Base-by-base conservation (phyloP, 2,888 invertebrate species). In the Drosophila antonietae region DNA sequence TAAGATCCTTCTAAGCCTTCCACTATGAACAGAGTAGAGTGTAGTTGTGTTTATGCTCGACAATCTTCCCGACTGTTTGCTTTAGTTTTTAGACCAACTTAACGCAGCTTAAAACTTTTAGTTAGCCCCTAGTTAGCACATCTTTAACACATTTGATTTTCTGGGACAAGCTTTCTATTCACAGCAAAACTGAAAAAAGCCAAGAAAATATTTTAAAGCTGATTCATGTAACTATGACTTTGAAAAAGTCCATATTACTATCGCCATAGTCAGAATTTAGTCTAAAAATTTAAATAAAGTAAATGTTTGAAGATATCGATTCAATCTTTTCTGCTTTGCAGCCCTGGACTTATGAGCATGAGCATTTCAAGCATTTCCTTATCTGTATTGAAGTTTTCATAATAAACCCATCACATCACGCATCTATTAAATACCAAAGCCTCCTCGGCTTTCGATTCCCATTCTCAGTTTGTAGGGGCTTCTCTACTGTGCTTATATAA, bases 401-500 rank as follows among this genome's bases (percentile, higher is more conserved):
- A 56, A 68, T 68, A 28, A 68, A 37, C 39, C 39, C 18, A 51
- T 58, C 51, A 58, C 18, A 14, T 59, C 59, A 59, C 59, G 56
- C 47, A 53, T 41, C 28, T 57, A 23, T 28, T 57, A 14, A 44
- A 23, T 33, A 10, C 14, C 10, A n/a, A 55, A 55, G 39, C 55
- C 31, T n/a, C 28, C 28, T 35, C 44, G 35, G 33, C 44, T 23
- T 47, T 62, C 59, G 59, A 49, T 51, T 43, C 28, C 18, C 46
- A 60, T 65, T 64, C 63, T 61, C 58, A n/a, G 43, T 51, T 31
- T n/a, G 23, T 3, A 12, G 28, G 44, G 52, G 33, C 46, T 37
- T 56, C 18, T 44, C 58, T 58, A 7, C 61, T 61, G 61, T 72
- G 67, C 33, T 60, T 75, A 18, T 59, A 14, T 55, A 47, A 47